Evolutionary conservation across 1,140 invertebrate genomes (phyloP).

Genomic region (Zaprionus capensis): DNA sequence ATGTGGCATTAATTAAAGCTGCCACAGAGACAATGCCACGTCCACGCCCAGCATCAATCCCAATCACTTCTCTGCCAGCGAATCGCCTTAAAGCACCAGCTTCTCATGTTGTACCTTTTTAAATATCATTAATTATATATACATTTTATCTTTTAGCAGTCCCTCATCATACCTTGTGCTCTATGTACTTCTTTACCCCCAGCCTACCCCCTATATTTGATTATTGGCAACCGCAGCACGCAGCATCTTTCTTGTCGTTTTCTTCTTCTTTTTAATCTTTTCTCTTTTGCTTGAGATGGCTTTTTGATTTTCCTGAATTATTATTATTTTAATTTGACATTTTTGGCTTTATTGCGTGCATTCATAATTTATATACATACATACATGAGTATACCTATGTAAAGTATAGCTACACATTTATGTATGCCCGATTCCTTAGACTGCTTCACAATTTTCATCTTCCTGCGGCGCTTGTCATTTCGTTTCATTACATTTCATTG

Average conservation of each 20-base stretch:
- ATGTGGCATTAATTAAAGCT: slow-evolving; percentile 7
- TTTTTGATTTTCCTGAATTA: slow-evolving; percentile 59
- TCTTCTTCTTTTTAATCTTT: background rate
- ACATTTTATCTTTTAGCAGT: too few relatives aligned
- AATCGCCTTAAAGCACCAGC: too few relatives aligned
- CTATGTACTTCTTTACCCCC: background rate
- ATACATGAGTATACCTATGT: background rate
- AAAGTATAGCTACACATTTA: background rate
- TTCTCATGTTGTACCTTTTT: too few relatives aligned
- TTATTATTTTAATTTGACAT: slow-evolving; percentile 63
- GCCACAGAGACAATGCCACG: background rate
- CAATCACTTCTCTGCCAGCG: too few relatives aligned
- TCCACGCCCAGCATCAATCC: background rate
- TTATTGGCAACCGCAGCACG: background rate
- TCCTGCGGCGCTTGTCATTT: slow-evolving; percentile 66
- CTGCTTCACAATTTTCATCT: slow-evolving; percentile 18
- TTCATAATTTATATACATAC: slow-evolving; percentile 54
- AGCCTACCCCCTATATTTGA: background rate
- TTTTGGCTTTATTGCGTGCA: slow-evolving; percentile 60
- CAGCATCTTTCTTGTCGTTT: background rate
- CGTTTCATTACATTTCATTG: slow-evolving; percentile 72
- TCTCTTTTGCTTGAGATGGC: background rate
- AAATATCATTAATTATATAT: too few relatives aligned
- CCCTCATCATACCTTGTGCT: too few relatives aligned
- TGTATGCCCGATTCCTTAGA: background rate